Evolutionary conservation across 2,797 vertebrate species (phyloP).

Genomic region (Spea hammondii): DNA sequence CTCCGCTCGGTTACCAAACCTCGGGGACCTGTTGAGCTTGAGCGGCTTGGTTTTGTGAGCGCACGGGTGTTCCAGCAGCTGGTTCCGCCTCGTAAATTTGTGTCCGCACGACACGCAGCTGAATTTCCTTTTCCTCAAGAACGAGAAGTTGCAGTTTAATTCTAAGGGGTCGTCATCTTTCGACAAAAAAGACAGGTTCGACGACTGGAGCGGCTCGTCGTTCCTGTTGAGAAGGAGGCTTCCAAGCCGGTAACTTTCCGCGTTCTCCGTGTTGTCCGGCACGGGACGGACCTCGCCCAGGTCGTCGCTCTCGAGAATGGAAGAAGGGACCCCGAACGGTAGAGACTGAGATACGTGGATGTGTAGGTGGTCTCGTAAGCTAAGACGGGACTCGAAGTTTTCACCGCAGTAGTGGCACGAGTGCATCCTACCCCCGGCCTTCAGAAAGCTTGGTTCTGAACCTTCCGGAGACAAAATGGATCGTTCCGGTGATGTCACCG

Average conservation of each 20-base stretch:
- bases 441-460: conserved; percentile 65
- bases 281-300: conserved; percentile 76
- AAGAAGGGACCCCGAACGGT: conserved; percentile 71
- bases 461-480: conserved; percentile 66
- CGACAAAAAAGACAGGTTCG: conserved; percentile 72
- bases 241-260: conserved; percentile 61
- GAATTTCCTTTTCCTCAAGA: conserved; percentile 88
- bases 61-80: conserved; percentile 94
- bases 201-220: conserved; percentile 58
- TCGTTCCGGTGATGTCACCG: conserved; percentile 65
- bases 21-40: conserved; percentile 78
- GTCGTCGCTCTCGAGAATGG: conserved; percentile 76
- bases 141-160: conserved; percentile 77
- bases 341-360: conserved; percentile 80
- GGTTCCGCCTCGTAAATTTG: conserved; percentile 83
- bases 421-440: conserved; percentile 71
- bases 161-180: conserved; percentile 69
- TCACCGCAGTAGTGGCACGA: conserved; percentile 91
- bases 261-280: conserved; percentile 67
- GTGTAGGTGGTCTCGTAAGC: conserved; percentile 85
- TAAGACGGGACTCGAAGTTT: conserved; percentile 79
- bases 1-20: conserved; percentile 74
- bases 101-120: conserved; percentile 86
- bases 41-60: conserved; percentile 83
- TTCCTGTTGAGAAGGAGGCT: conserved; percentile 65